Evolutionary conservation across 1,140 invertebrate genomes (phyloP), one percentile per base, ranked within the genome.

Genomic region (Meloidogyne hapla): DNA sequence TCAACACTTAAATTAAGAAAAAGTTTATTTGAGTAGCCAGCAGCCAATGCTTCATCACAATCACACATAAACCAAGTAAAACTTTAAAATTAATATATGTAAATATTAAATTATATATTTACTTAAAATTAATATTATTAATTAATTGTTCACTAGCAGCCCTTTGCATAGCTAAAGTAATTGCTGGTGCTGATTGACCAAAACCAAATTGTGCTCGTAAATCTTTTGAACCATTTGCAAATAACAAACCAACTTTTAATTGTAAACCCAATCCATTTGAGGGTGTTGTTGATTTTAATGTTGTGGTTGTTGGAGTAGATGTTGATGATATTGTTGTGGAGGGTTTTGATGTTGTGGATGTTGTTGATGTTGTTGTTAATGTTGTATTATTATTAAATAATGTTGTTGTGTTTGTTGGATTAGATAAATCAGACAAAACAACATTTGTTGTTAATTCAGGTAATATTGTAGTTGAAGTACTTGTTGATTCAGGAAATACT

Each of bases 111-210:
- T n/a, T 56, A 45, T n/a, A 65, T 8, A 73, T 15, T 18, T 65
- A 75, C 74, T 80, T 74, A n/a, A 81, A 64, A 67, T 79, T 81
- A 25, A 79, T 69, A 63, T 80, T 80, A 15, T 82, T 21, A 65
- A 76, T 76, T 62, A 79, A 23, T 64, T 56, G 38, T 28, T 76
- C 67, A n/a, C 18, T 62, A 23, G 38, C 8, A 1, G 79, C 68
- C 18, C 68, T 48, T 21, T 64, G 18, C 21, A 79, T 33, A 5
- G 79, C 79, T 23, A 80, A 23, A 21, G 38, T 63, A 15, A 80
- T 81, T 13, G 79, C 80, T 13, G 79, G 79, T 21, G 79, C 74
- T 15, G 73, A 76, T 56, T 80, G 79, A 9, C 79, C 79, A 23
- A 80, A 80, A 9, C 79, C 79, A 67, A 76, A 74, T 61, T 79